phyloP scores from a whole-genome alignment of 2,888 invertebrate species.

The Cynaeus angustus region DNA sequence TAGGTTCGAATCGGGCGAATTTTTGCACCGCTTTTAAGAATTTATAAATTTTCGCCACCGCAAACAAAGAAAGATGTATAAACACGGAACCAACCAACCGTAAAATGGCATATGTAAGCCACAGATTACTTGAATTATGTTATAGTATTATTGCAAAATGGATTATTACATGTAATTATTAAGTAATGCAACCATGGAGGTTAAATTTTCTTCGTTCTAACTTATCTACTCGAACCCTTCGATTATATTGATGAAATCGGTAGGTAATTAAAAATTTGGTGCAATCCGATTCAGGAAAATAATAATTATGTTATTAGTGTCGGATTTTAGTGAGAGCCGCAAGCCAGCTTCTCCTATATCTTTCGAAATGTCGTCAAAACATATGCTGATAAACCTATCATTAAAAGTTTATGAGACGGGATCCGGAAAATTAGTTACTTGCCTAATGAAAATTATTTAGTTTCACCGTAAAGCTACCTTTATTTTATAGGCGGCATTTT shows the following conservation, averaged over 20 bases:
- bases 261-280: constrained; percentile 24
- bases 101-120: constrained; percentile 35
- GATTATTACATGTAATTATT: constrained; percentile 45
- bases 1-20: constrained; percentile 14
- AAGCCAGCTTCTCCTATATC: constrained; percentile 15
- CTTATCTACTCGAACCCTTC: neutral
- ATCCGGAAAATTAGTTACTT: constrained; percentile 3
- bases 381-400: constrained; percentile 8
- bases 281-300: neutral
- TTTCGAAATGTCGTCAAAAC: constrained; percentile 21
- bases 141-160: constrained; percentile 46
- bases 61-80: constrained; percentile 34
- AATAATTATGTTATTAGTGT: constrained; percentile 28
- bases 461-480: neutral
- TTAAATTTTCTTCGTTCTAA: constrained; percentile 16
- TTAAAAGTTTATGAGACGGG: constrained; percentile 18
- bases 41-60: constrained; percentile 12
- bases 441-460: constrained; percentile 1
- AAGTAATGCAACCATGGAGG: constrained; percentile 40
- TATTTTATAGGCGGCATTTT: neutral
- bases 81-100: constrained; percentile 36
- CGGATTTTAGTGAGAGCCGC: constrained; percentile 13
- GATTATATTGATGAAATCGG: constrained; percentile 15
- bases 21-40: constrained; percentile 20
- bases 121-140: constrained; percentile 45